Evolutionary conservation across 1,140 invertebrate species (phyloP), one percentile per base, ranked within the genome.

Genomic region (Cherax quadricarinatus): DNA sequence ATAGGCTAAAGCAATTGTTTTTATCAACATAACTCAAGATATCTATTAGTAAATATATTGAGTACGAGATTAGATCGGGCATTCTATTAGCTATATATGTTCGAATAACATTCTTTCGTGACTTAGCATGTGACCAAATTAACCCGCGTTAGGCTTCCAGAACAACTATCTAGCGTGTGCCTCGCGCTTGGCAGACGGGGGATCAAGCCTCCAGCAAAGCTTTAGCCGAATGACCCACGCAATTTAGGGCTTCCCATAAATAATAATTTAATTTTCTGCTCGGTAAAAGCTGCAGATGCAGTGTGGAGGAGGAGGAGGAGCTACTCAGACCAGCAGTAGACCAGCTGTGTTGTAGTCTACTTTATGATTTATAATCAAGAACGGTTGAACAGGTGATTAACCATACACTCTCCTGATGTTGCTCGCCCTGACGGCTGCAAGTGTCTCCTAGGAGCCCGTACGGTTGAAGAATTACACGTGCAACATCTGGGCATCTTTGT

Each of bases 301-400:
- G 57, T 60, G 57, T 10, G 57, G 30, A 41, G 30, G 30, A 41
- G 57, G 30, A 41, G 30, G 30, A 41, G 30, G 30, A 41, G 30
- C 30, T 41, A 16, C 5, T 18, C 16, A 14, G 14, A 66, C 16
- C 10, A 66, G n/a, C 70, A 75, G n/a, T 1, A 12, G 16, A 21
- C 70, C 30, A 21, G n/a, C 30, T 16, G 70, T 30, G 24, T 0
- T 30, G 83, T 85, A 60, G 48, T 70, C 83, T 21, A 48, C 48
- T 21, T 14, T 30, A 85, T 73, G 83, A 85, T 85, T 85, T 85
- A 85, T 24, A 70, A 53, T 85, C 83, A 21, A 16, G 66, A 41
- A 24, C 24, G 82, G 30, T 30, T 18, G 83, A 21, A 6, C 83
- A 85, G 49, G 83, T 70, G 60, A 85, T 85, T 85, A 85, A 85